Percentiles rank a stretch among this genome's conserved stretches.
Conservation (phyloP, 2,888 invertebrate genomes). For the Dyspetes luteomarginatus region DNA sequence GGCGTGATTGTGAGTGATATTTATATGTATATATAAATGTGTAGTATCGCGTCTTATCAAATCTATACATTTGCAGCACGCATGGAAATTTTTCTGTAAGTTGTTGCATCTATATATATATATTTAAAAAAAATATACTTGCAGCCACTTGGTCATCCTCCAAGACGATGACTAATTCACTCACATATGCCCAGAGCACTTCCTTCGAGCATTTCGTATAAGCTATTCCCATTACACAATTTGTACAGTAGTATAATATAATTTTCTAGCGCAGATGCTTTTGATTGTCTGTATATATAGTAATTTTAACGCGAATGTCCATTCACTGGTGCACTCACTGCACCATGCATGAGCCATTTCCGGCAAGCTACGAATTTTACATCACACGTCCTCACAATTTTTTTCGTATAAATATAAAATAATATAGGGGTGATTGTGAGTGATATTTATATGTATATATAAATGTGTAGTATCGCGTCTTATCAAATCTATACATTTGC, state of each 20-base stretch:
- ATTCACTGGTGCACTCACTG: too few relatives aligned
- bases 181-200: conserved; percentile 6
- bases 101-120: conserved; percentile 19
- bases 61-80: conserved; percentile 19
- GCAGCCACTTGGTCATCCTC: conserved; percentile 35
- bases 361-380: neutral
- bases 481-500: conserved; percentile 21
- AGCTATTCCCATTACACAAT: conserved; percentile 60
- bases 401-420: neutral
- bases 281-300: too few relatives aligned
- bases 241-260: conserved; percentile 52
- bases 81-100: conserved; percentile 27
- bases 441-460: neutral
- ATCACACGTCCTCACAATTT: neutral
- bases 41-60: neutral
- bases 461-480: neutral
- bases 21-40: neutral
- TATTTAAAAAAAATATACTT: too few relatives aligned
- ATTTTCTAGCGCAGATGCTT: conserved; percentile 62
- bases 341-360: neutral
- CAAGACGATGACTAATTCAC: conserved; percentile 23
- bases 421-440: neutral
- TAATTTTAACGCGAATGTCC: too few relatives aligned
- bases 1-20: neutral
- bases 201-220: conserved; percentile 29